Conservation (phyloP, 2,888 invertebrate species). For the Uropetala carovei region DNA sequence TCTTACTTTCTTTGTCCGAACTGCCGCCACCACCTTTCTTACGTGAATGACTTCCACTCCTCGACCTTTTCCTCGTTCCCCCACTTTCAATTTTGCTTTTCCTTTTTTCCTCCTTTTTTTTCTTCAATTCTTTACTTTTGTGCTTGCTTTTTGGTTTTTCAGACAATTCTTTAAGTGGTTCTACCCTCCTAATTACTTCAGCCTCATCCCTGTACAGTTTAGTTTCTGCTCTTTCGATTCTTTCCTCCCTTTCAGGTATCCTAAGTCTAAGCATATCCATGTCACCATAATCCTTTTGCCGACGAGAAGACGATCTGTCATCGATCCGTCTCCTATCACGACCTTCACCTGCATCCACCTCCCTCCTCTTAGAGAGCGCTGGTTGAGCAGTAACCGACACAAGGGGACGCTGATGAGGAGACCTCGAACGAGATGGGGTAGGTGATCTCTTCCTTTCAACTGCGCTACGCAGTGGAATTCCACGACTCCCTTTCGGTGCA, state of each 20-base stretch:
- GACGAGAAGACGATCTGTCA: slow-evolving; percentile 55
- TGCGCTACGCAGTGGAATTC: slow-evolving; percentile 66
- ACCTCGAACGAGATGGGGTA: slow-evolving; percentile 66
- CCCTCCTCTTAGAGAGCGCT: slow-evolving; percentile 43
- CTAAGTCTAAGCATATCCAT: slow-evolving; percentile 74
- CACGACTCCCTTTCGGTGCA: slow-evolving; percentile 65
- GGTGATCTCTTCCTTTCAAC: slow-evolving; percentile 67
- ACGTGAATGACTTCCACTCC: slow-evolving; percentile 49
- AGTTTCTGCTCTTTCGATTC: slow-evolving; percentile 70
- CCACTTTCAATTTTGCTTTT: slow-evolving; percentile 56
- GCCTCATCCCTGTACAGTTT: slow-evolving; percentile 79
- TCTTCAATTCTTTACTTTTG: slow-evolving; percentile 69
- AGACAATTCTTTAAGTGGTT: slow-evolving; percentile 68
- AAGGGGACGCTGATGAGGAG: slow-evolving; percentile 66
- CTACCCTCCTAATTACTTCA: slow-evolving; percentile 72
- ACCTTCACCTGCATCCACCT: slow-evolving; percentile 38
- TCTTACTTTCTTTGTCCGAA: slow-evolving; percentile 54
- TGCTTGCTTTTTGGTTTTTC: slow-evolving; percentile 69
- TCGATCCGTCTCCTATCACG: slow-evolving; percentile 59
- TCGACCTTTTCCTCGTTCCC: slow-evolving; percentile 33
- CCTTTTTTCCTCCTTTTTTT: slow-evolving; percentile 52
- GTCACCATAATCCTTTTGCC: slow-evolving; percentile 39
- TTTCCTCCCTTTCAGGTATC: slow-evolving; percentile 73
- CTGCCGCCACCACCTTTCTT: slow-evolving; percentile 22
- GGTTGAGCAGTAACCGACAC: slow-evolving; percentile 42